Evolutionary conservation across 2,113 vertebrate genomes (phyloP).

Genomic region (Aphyosemion australe): DNA sequence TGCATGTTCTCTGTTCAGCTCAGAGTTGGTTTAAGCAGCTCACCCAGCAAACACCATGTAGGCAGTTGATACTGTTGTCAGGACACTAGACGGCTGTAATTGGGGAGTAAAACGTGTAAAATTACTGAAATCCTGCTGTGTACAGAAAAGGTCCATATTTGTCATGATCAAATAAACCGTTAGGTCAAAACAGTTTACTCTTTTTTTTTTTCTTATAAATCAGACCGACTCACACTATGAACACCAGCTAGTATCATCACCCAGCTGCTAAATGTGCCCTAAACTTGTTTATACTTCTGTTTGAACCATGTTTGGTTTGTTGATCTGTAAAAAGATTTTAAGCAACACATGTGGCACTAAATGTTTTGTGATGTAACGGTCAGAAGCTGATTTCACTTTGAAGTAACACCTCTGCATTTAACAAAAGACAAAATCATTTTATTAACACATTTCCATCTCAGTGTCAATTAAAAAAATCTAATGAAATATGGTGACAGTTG

Average conservation of each 20-base stretch:
- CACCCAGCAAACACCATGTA: background rate
- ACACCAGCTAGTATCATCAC: constrained; percentile 69
- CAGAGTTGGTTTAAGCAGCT: constrained; percentile 12
- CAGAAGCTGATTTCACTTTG: constrained; percentile 43
- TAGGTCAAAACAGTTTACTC: constrained; percentile 17
- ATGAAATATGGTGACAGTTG: background rate
- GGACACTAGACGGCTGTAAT: background rate
- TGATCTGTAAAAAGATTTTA: constrained; percentile 12
- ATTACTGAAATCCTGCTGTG: background rate
- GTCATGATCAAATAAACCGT: background rate
- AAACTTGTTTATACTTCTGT: background rate
- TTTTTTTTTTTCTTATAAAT: background rate
- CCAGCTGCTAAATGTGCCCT: constrained; percentile 32
- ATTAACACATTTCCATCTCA: constrained; percentile 11
- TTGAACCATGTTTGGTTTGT: constrained; percentile 8
- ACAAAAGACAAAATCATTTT: constrained; percentile 20
- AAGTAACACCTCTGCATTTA: constrained; percentile 21
- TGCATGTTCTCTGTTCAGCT: constrained; percentile 26
- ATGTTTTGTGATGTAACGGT: constrained; percentile 47
- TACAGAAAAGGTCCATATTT: background rate
- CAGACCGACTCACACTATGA: constrained; percentile 43
- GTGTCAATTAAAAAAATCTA: too few relatives aligned
- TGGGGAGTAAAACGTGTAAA: constrained; percentile 1
- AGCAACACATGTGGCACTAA: constrained; percentile 20
- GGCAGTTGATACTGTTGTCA: constrained; percentile 25